Conservation (phyloP, 2,113 vertebrate species). For the Conger conger region DNA sequence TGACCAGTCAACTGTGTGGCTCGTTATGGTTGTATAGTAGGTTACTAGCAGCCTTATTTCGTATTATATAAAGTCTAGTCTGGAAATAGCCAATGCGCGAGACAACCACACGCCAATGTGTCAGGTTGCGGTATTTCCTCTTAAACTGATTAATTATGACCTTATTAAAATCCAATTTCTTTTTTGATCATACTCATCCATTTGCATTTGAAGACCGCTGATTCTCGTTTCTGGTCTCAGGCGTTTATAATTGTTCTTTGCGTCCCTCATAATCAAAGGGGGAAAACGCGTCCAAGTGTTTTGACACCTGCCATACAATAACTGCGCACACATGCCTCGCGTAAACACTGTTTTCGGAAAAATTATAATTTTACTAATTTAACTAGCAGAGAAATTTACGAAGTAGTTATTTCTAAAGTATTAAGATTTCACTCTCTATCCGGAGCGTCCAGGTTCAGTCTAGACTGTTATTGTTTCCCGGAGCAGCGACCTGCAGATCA, state of each 20-base stretch:
- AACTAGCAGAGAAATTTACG: neutral
- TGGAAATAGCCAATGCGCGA: neutral
- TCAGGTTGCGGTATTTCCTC: neutral
- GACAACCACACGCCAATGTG: neutral
- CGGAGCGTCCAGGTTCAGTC: slow-evolving; percentile 58
- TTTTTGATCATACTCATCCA: too few species aligned
- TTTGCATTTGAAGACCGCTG: neutral
- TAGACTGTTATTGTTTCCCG: slow-evolving; percentile 48
- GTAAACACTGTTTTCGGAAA: neutral
- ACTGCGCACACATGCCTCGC: neutral
- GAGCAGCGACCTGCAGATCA: slow-evolving; percentile 52
- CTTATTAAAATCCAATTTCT: neutral
- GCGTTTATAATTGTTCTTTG: neutral
- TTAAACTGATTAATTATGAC: neutral
- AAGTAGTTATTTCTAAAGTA: neutral
- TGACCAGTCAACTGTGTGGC: neutral
- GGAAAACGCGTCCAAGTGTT: slow-evolving; percentile 6
- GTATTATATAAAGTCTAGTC: neutral
- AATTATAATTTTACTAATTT: neutral
- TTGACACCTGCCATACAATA: neutral
- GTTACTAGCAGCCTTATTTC: neutral
- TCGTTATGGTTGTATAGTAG: neutral
- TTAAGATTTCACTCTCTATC: slow-evolving; percentile 22
- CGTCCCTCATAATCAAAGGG: neutral
- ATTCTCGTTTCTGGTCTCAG: neutral